phyloP scores from a whole-genome alignment of 2,113 vertebrate genomes.

The Ceratotherium simum region DNA sequence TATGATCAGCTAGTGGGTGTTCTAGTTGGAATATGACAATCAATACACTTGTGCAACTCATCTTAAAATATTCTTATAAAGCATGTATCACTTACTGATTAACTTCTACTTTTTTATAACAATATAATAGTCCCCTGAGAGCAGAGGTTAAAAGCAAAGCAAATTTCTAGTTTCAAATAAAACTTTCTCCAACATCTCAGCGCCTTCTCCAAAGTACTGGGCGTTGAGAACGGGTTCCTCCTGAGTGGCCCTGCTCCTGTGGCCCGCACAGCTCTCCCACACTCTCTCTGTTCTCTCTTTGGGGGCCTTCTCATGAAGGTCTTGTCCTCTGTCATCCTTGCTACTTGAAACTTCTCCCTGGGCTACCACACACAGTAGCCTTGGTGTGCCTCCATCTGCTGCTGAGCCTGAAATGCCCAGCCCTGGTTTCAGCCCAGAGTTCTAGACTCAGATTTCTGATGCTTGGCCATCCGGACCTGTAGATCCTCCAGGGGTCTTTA shows the following conservation, averaged over 20 bases:
- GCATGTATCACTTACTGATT: not conserved
- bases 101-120: not conserved
- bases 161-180: not conserved
- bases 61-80: not conserved
- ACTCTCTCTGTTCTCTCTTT: not conserved
- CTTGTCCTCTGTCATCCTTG: not conserved
- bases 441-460: not conserved
- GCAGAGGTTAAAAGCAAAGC: not conserved
- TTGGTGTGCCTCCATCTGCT: not conserved
- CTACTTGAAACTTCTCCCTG: not conserved
- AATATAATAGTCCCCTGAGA: not conserved
- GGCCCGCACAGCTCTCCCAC: too few species aligned
- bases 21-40: not conserved
- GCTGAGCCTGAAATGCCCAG: not conserved
- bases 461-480: not conserved
- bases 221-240: not conserved
- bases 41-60: not conserved
- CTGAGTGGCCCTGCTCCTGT: not conserved
- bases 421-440: not conserved
- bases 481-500: too few species aligned
- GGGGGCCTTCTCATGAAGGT: not conserved
- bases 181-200: not conserved
- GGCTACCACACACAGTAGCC: rapidly evolving
- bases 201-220: not conserved
- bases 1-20: too few species aligned